Conservation (phyloP, 37 sponge, comb jelly and placozoan genomes). For the Dysidea cf. avara region DNA sequence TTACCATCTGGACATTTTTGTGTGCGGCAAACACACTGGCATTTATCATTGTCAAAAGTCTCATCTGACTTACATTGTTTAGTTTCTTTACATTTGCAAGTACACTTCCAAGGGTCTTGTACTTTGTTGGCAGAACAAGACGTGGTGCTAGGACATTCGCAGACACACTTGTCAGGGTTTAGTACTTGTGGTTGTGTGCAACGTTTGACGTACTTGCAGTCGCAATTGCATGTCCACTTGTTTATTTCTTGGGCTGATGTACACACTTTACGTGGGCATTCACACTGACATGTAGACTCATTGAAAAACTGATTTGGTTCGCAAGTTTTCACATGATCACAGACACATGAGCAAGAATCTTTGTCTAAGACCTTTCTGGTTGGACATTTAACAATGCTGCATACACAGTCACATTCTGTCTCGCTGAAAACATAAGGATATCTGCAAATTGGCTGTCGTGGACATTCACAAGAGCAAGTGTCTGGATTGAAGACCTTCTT, state of each 20-base stretch:
- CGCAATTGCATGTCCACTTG: too few relatives aligned
- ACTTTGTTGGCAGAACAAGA: neutral
- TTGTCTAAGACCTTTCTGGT: too few relatives aligned
- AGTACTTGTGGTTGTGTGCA: constrained; percentile 11
- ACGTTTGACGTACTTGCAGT: neutral
- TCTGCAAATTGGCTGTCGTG: too few relatives aligned
- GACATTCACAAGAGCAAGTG: neutral
- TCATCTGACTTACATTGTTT: too few relatives aligned
- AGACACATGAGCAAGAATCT: too few relatives aligned
- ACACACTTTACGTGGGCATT: neutral
- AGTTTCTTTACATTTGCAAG: neutral
- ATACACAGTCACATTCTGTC: too few relatives aligned
- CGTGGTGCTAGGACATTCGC: constrained; percentile 5
- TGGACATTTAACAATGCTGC: too few relatives aligned
- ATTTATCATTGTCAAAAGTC: too few relatives aligned
- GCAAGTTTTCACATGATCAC: neutral
- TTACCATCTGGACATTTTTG: neutral
- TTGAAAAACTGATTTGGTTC: constrained; percentile 10
- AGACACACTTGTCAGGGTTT: constrained; percentile 2
- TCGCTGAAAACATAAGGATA: too few relatives aligned
- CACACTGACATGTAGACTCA: constrained; percentile 25
- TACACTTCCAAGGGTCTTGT: constrained; percentile 6
- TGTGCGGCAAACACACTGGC: too few relatives aligned
- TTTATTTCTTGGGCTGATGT: too few relatives aligned
- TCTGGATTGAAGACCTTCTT: neutral